Evolutionary conservation across 2,888 invertebrate species (phyloP), one percentile per base, ranked within the genome.

Genomic region (Lampropteryx suffumata): DNA sequence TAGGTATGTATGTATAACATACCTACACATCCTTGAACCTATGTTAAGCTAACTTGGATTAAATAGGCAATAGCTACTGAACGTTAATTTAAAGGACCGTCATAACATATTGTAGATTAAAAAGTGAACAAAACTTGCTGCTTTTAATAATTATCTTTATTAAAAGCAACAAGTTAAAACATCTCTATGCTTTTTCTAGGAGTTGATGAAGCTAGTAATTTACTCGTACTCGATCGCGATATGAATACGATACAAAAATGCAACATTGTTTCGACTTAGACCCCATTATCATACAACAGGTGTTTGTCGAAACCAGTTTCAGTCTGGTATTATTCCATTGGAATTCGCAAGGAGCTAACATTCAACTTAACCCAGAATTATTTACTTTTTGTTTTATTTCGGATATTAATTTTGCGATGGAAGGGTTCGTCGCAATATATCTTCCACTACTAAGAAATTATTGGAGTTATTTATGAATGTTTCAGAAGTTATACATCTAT

Each of bases 251-350:
- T 47, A 47, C 39, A 48, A 48, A 48, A 53, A 49, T 53, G 53
- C 54, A 54, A 51, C 43, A 54, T 44, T 56, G 52, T 56, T 57
- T 52, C 50, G 49, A 52, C 52, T 52, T 54, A 57, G 59, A 45
- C 37, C 34, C 41, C 55, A 55, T 54, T 54, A 53, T 50, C 49
- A 43, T 44, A 39, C 50, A 56, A 59, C 62, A 62, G 62, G 62
- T 62, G 62, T 62, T 62, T 56, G 54, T 35, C 6, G 10, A 45
- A 62, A 62, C 62, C 56, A 12, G 62, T 62, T 57, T 26, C 17
- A 30, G 39, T 36, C 50, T 47, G 43, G 57, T 49, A 61, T 61
- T 61, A 49, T 50, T 54, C 53, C 53, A 54, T 55, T 33, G 48
- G 61, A 54, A 58, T 50, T 48, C 41, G 48, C 45, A 49, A 52